Evolutionary conservation across 1,140 invertebrate genomes (phyloP).

Genomic region (Piezodorus guildinii): DNA sequence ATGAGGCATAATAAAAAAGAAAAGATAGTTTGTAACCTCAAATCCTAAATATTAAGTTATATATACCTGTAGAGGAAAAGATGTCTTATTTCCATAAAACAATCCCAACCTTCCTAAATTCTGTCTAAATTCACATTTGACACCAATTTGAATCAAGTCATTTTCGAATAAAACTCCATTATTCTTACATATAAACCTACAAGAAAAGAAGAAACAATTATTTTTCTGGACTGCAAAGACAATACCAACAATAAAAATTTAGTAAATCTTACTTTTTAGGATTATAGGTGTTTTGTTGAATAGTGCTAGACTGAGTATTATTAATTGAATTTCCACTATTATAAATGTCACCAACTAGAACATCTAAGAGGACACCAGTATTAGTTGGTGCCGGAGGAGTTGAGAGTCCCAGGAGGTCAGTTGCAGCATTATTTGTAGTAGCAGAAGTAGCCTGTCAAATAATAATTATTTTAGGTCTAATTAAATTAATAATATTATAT

Average conservation of each 20-base stretch:
- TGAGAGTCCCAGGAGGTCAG: slow-evolving; percentile 73
- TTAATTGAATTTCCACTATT: slow-evolving; percentile 46
- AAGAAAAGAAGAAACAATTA: slow-evolving; percentile 26
- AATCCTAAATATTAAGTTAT: background rate
- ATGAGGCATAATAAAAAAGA: too few relatives aligned
- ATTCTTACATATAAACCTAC: slow-evolving; percentile 89
- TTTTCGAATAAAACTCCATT: slow-evolving; percentile 98
- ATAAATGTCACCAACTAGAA: slow-evolving; percentile 82
- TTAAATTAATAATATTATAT: background rate
- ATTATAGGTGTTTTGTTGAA: slow-evolving; percentile 49
- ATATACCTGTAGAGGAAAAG: slow-evolving; percentile 55
- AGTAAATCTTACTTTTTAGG: slow-evolving; percentile 55
- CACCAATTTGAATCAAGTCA: slow-evolving; percentile 94
- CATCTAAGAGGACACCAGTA: slow-evolving; percentile 67
- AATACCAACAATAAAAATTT: background rate
- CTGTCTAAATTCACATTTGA: slow-evolving; percentile 91
- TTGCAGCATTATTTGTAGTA: slow-evolving; percentile 42
- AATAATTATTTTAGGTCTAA: background rate
- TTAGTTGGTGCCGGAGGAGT: slow-evolving; percentile 62
- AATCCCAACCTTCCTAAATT: slow-evolving; percentile 90
- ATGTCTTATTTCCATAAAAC: slow-evolving; percentile 98
- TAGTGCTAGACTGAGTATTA: slow-evolving; percentile 42
- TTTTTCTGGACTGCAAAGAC: too few relatives aligned
- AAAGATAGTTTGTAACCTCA: slow-evolving; percentile 14
- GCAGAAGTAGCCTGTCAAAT: slow-evolving; percentile 20